A percentile compares a stretch with the other conserved stretches of the same genome.
Conservation (phyloP, 2,113 vertebrate genomes). For the Corvus cornix region DNA sequence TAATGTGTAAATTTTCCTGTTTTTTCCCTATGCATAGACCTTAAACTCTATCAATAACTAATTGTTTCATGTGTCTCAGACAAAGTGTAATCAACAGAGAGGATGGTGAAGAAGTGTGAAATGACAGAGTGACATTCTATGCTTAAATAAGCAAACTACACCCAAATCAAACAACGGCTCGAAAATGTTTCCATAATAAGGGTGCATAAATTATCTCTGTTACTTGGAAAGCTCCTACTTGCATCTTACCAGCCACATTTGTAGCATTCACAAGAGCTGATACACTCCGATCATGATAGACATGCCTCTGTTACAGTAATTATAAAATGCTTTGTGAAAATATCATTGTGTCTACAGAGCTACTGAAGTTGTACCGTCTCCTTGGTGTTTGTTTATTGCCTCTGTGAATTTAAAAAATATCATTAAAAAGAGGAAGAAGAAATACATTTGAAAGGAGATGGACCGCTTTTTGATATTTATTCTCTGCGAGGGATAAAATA, state of each 20-base stretch:
- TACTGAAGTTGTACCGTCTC: background rate
- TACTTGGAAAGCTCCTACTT: conserved; percentile 59
- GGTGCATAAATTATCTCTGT: conserved; percentile 54
- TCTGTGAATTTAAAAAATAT: background rate
- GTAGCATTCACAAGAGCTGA: conserved; percentile 19
- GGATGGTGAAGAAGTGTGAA: conserved; percentile 51
- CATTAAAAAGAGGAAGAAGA: background rate
- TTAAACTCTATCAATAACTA: conserved; percentile 46
- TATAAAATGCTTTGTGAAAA: conserved; percentile 50
- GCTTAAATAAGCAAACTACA: conserved; percentile 65
- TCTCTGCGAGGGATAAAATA: background rate
- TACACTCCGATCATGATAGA: conserved; percentile 7
- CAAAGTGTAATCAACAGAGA: conserved; percentile 49
- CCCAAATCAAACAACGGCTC: conserved; percentile 22
- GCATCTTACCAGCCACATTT: conserved; percentile 34
- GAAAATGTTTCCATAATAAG: conserved; percentile 58
- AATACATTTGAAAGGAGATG: background rate
- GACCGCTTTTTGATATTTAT: background rate
- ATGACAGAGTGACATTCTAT: conserved; percentile 60
- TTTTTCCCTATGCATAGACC: background rate
- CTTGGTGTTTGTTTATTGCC: conserved; percentile 13
- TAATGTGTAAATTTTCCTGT: background rate
- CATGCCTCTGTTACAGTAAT: conserved; percentile 48
- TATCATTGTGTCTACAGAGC: conserved; percentile 17
- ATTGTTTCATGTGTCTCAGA: conserved; percentile 44